Percentiles rank a stretch among this genome's conserved stretches.
Conservation (phyloP, 2,888 invertebrate genomes). For the Camptogramma bilineatum region DNA sequence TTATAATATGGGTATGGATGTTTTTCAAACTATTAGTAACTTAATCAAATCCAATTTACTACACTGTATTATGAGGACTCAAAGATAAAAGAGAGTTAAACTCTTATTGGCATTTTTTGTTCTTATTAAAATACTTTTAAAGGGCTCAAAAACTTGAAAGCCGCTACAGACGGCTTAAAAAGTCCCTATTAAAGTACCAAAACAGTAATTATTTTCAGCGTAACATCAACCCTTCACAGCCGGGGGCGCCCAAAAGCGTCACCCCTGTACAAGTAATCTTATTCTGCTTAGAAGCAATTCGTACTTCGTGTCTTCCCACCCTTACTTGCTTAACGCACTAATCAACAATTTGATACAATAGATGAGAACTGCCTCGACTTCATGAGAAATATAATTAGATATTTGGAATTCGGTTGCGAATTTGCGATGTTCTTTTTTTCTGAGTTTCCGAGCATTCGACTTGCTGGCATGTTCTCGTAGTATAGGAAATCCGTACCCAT, state of each 20-base stretch:
- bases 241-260: constrained; percentile 11
- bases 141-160: constrained; percentile 12
- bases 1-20: no score
- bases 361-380: constrained; percentile 13
- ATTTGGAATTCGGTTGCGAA: no score
- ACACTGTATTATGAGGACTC: no score
- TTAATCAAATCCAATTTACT: background rate
- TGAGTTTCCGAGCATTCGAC: no score
- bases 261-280: constrained; percentile 31
- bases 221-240: constrained; percentile 26
- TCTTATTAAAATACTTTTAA: constrained; percentile 10
- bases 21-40: background rate
- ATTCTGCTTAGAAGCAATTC: constrained; percentile 29
- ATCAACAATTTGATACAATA: constrained; percentile 38
- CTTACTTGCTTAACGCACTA: constrained; percentile 39
- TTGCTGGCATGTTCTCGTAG: no score
- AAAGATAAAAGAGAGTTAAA: constrained; percentile 3
- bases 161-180: constrained; percentile 20
- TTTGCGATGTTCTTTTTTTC: no score
- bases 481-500: no score
- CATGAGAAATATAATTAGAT: background rate
- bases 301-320: constrained; percentile 22
- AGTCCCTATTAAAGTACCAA: constrained; percentile 23
- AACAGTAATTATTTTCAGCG: constrained; percentile 33
- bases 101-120: constrained; percentile 5